Evolutionary conservation across 2,113 vertebrate species (phyloP).

Genomic region (Panthera tigris): DNA sequence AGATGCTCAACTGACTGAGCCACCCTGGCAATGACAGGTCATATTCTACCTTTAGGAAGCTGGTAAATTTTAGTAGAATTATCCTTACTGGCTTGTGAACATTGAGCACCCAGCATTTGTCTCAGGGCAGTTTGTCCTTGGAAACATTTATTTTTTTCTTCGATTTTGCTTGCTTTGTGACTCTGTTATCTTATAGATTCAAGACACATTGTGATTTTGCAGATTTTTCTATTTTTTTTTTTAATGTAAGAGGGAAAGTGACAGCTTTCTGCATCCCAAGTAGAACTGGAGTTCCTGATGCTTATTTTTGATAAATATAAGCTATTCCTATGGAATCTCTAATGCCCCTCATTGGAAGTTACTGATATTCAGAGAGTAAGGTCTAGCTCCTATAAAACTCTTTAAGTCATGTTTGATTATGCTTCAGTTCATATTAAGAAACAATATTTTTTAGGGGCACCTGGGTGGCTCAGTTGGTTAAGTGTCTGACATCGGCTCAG

Average conservation of each 20-base stretch:
- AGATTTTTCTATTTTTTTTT: not conserved
- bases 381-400: not conserved
- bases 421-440: slow-evolving; percentile 9
- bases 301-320: not conserved
- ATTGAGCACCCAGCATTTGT: not conserved
- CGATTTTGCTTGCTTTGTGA: not conserved
- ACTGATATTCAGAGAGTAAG: not conserved
- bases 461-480: too few species aligned
- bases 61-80: not conserved
- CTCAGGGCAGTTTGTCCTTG: not conserved
- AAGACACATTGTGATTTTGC: not conserved
- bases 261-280: not conserved
- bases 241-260: not conserved
- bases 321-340: not conserved
- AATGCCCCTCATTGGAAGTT: not conserved
- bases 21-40: not conserved
- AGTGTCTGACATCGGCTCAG: too few species aligned
- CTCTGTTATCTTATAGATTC: not conserved
- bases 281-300: not conserved
- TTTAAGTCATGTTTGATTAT: not conserved
- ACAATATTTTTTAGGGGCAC: not conserved
- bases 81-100: not conserved
- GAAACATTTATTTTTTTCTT: not conserved
- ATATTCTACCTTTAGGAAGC: not conserved
- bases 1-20: too few species aligned